phyloP scores from a whole-genome alignment of 30 jellyfish, hydroid and myxozoan species.

The Phacellophora camtschatica region DNA sequence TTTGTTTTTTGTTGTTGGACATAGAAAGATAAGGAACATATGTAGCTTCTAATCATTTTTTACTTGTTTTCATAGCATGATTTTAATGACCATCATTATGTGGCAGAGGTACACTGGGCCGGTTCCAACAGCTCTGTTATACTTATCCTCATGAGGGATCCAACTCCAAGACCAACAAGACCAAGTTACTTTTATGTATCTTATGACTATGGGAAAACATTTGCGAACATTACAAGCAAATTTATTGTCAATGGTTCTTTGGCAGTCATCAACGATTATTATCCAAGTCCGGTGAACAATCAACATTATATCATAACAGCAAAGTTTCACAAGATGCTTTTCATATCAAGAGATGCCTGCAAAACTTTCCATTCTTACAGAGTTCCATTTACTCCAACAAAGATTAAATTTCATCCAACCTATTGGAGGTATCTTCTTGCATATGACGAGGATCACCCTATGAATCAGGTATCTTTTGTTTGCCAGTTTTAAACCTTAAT shows the following conservation, averaged over 20 bases:
- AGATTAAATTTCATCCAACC: slow-evolving; percentile 67
- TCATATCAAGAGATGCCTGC: slow-evolving; percentile 74
- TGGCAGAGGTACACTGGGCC: slow-evolving; percentile 99
- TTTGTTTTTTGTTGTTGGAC: not conserved
- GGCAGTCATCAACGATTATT: slow-evolving; percentile 77
- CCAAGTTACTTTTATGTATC: slow-evolving; percentile 93
- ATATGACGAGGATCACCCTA: slow-evolving; percentile 86
- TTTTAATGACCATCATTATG: slow-evolving; percentile 86
- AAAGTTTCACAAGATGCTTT: slow-evolving; percentile 74
- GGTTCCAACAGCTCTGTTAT: slow-evolving; percentile 91
- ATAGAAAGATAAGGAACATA: not conserved
- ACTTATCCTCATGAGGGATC: slow-evolving; percentile 86
- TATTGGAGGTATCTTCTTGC: slow-evolving; percentile 64
- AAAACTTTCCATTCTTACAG: slow-evolving; percentile 25
- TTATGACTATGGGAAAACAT: slow-evolving; percentile 80
- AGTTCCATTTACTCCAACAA: slow-evolving; percentile 73
- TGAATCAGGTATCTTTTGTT: slow-evolving; percentile 56
- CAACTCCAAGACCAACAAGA: slow-evolving; percentile 44
- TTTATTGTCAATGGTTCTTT: slow-evolving; percentile 66
- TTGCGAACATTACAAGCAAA: slow-evolving; percentile 52
- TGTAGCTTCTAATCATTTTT: not conserved
- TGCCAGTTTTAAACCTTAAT: too few relatives aligned
- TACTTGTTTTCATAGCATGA: slow-evolving; percentile 43
- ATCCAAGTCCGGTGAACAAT: slow-evolving; percentile 81
- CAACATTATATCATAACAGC: slow-evolving; percentile 79